Percentiles rank a stretch among this genome's conserved stretches.
Conservation (phyloP, 2,888 invertebrate species). For the Torymus auratus region DNA sequence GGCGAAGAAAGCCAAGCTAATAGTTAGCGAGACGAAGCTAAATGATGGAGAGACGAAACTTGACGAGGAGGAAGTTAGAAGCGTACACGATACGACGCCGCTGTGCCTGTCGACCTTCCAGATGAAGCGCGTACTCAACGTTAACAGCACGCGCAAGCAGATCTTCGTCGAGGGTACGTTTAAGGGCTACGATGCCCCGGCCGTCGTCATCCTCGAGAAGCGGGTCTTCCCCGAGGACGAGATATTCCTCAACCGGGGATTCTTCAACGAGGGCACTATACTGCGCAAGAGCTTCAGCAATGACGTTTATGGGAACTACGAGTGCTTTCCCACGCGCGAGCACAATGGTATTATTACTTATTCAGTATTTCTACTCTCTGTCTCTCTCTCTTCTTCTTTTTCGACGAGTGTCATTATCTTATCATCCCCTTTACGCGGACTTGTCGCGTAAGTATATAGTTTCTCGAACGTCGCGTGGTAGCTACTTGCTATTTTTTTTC, state of each 20-base stretch:
- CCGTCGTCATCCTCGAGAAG: conserved; percentile 89
- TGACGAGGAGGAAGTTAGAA: conserved; percentile 31
- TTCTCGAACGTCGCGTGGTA: no score
- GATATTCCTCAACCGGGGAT: conserved; percentile 78
- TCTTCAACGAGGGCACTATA: conserved; percentile 81
- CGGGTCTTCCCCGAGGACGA: conserved; percentile 85
- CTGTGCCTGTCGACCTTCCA: conserved; percentile 83
- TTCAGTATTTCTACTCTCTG: no score
- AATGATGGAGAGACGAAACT: neutral
- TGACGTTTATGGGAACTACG: conserved; percentile 91
- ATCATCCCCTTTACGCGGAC: no score
- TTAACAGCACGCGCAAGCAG: conserved; percentile 85
- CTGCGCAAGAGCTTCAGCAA: conserved; percentile 85
- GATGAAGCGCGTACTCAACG: conserved; percentile 83
- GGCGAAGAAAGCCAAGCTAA: conserved; percentile 17
- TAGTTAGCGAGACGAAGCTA: neutral
- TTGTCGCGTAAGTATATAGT: no score
- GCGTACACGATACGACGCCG: conserved; percentile 69
- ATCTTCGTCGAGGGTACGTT: conserved; percentile 85
- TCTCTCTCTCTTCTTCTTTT: no score
- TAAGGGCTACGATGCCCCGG: conserved; percentile 80
- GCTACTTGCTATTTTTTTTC: no score
- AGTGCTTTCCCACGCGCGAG: conserved; percentile 81
- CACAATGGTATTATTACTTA: conserved; percentile 80
- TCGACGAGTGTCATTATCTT: no score